Evolutionary conservation across 2,113 vertebrate species (phyloP).

Genomic region (Motacilla tschutschensis): DNA sequence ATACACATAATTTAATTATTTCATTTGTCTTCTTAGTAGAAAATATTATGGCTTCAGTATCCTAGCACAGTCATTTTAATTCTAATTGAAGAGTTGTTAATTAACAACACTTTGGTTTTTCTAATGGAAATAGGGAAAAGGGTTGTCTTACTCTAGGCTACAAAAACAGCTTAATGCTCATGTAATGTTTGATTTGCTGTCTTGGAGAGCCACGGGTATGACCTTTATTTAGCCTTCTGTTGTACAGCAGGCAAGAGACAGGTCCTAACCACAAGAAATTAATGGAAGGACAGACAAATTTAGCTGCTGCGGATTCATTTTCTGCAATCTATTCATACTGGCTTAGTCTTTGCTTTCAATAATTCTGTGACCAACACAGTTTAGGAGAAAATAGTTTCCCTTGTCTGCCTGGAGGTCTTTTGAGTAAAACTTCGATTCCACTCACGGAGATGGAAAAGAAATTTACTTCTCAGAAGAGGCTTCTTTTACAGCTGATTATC

Average conservation of each 20-base stretch:
- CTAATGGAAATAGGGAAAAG: background rate
- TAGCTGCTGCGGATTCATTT: background rate
- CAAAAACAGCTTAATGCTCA: background rate
- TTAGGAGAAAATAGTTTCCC: background rate
- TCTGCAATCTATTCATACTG: background rate
- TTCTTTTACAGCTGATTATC: background rate
- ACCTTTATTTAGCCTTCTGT: background rate
- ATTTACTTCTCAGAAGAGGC: background rate
- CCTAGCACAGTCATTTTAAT: background rate
- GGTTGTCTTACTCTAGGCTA: background rate
- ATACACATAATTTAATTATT: background rate
- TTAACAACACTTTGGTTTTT: background rate
- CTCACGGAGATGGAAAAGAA: background rate
- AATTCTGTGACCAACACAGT: background rate
- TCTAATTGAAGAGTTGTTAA: background rate
- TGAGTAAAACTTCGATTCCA: background rate
- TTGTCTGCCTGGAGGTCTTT: background rate
- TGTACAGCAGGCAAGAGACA: background rate
- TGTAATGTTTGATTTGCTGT: background rate
- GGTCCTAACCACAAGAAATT: background rate
- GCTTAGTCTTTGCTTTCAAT: background rate
- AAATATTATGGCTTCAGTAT: background rate
- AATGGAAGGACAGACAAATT: background rate
- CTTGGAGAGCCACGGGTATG: rapidly evolving
- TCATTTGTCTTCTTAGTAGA: background rate